Evolutionary conservation across 2,797 vertebrate genomes (phyloP), one percentile per base, ranked within the genome.

Genomic region (Pseudomugil gertrudae): DNA sequence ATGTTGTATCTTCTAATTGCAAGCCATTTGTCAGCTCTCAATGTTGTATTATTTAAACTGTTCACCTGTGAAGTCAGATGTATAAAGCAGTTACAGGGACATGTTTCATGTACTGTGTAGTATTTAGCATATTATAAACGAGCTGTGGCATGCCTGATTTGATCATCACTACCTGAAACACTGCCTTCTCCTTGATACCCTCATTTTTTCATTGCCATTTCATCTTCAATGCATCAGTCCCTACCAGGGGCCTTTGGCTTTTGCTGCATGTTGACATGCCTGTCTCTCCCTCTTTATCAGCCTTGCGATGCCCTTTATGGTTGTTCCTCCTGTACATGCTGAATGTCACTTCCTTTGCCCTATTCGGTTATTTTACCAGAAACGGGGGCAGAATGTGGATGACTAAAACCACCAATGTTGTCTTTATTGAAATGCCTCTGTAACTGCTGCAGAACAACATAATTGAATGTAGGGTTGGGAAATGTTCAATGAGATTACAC

Each of bases 281-380:
- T 86, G 84, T 87, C 85, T 81, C 77, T 78, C 76, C 83, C 63
- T 74, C 72, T 88, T 70, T 67, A 66, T 90, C 86, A 83, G 67
- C 38, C 45, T 56, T 9, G 40, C 50, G n/a, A 69, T 87, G 80
- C 82, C 84, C 85, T 90, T 90, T 88, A 73, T 52, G 36, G 40
- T 66, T 38, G 59, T 32, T 78, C 69, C 58, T 70, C 50, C 62
- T 74, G 78, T 68, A 70, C 64, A 78, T 57, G 72, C 82, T 79
- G 83, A 80, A 88, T 84, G 80, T 79, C 81, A 72, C 43, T 76
- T 68, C 68, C 74, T 86, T 78, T 86, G 69, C 65, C 68, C 79
- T 77, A 36, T 81, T 83, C 64, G 74, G 50, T 82, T 66, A 72
- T 48, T 65, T 66, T 70, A 64, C 65, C 50, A 45, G 69, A 54